A percentile compares a stretch with the other conserved stretches of the same genome.
Evolutionary conservation across 2,113 vertebrate species (phyloP).

Genomic region (Peromyscus californicus): DNA sequence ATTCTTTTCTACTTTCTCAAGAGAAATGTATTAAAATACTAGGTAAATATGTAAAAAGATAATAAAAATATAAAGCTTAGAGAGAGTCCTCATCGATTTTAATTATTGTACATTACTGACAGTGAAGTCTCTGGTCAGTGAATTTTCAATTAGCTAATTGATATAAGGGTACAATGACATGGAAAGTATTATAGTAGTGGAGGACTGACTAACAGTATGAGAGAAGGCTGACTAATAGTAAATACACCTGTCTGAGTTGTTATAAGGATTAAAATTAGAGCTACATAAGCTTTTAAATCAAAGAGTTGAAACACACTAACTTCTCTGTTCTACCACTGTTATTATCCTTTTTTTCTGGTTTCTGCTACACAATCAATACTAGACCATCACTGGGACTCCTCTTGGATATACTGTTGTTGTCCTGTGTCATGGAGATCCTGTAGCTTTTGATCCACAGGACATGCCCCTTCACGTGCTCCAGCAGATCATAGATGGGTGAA

Average conservation of each 20-base stretch:
- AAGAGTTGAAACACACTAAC: neutral
- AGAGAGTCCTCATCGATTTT: neutral
- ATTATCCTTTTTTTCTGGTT: neutral
- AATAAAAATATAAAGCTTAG: slow-evolving; percentile 14
- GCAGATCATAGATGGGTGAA: neutral
- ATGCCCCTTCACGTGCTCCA: neutral
- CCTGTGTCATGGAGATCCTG: neutral
- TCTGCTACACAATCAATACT: too few species aligned
- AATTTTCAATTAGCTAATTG: slow-evolving; percentile 9
- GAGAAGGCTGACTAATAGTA: neutral
- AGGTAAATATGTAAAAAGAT: neutral
- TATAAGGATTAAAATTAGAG: neutral
- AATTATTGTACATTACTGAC: neutral
- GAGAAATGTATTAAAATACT: slow-evolving; percentile 34
- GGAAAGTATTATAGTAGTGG: slow-evolving; percentile 8
- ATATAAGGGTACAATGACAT: neutral
- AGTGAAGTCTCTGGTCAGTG: neutral
- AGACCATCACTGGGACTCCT: neutral
- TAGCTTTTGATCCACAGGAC: neutral
- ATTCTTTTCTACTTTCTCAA: slow-evolving; percentile 9
- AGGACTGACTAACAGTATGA: neutral
- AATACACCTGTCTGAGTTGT: neutral
- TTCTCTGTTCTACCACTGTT: neutral
- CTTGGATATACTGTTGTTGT: neutral
- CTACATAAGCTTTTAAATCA: neutral